These are phyloP conservation scores for Hoplodrina blanda DNA, from an alignment of 2,888 invertebrate genomes.

Conservation along the genomic window DNA sequence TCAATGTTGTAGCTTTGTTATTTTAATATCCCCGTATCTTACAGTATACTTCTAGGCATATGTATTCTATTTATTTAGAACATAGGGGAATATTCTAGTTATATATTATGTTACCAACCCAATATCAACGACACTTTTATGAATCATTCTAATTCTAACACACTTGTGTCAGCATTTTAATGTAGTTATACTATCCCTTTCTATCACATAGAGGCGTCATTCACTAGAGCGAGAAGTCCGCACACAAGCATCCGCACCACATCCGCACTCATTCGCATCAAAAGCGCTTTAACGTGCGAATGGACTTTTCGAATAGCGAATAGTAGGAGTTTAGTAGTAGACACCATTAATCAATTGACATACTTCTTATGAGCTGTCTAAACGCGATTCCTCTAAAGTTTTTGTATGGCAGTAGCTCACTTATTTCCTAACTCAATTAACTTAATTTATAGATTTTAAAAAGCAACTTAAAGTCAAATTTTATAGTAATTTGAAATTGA, in stretches of 20 bases:
- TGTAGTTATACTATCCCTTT: neutral
- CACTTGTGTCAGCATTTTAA: neutral
- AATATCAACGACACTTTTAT: neutral
- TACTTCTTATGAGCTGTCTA: too few species aligned
- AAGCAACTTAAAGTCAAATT: too few species aligned
- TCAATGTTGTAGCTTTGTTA: conserved; percentile 22
- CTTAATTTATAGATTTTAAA: too few species aligned
- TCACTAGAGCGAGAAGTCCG: neutral
- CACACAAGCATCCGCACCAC: neutral
- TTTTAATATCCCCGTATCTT: conserved; percentile 3
- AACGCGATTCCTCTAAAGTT: too few species aligned
- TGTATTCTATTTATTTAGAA: conserved; percentile 13
- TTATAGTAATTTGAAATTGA: too few species aligned
- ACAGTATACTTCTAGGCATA: conserved; percentile 13
- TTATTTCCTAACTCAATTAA: too few species aligned
- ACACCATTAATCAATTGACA: too few species aligned
- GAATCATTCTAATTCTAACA: neutral
- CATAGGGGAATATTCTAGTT: neutral
- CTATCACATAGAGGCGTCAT: neutral
- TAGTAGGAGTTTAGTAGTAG: too few species aligned
- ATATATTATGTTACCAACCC: conserved; percentile 12
- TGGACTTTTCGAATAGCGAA: neutral
- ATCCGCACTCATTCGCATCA: neutral
- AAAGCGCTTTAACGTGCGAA: neutral
- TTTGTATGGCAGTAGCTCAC: too few species aligned